Percentiles rank a stretch among this genome's conserved stretches.
Evolutionary conservation across 1,140 invertebrate genomes (phyloP).

Genomic region (Ectropis grisescens): DNA sequence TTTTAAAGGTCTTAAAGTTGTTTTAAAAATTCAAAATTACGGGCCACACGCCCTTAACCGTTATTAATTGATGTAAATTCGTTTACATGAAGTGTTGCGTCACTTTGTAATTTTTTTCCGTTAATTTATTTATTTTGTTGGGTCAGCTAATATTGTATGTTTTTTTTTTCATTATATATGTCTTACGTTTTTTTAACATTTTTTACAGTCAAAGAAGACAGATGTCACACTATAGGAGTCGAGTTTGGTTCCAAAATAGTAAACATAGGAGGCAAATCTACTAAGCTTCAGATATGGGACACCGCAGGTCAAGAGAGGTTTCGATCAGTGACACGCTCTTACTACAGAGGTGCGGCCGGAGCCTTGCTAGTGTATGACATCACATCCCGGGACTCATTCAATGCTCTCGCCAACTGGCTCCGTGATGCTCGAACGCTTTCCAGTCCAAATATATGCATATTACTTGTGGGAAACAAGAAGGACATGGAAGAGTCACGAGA

Average conservation of each 20-base stretch:
- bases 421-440: conserved; percentile 89
- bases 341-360: conserved; percentile 86
- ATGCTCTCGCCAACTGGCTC: conserved; percentile 85
- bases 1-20: too few relatives aligned
- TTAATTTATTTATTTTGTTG: too few relatives aligned
- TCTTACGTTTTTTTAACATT: too few relatives aligned
- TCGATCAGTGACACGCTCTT: conserved; percentile 84
- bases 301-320: conserved; percentile 71
- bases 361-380: conserved; percentile 86
- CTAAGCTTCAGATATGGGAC: conserved; percentile 90
- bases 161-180: too few relatives aligned
- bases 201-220: conserved; percentile 80
- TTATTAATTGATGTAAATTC: too few relatives aligned
- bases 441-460: conserved; percentile 87
- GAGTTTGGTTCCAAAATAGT: conserved; percentile 90
- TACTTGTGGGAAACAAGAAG: conserved; percentile 87
- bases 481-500: conserved; percentile 83
- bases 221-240: conserved; percentile 87
- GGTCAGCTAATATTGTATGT: too few relatives aligned
- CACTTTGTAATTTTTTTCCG: too few relatives aligned
- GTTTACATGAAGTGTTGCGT: too few relatives aligned
- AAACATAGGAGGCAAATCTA: conserved; percentile 86
- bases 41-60: too few relatives aligned
- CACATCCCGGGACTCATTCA: conserved; percentile 85
- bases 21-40: too few relatives aligned